Conservation (phyloP, 2,797 vertebrate genomes). For the Poecile montanus region DNA sequence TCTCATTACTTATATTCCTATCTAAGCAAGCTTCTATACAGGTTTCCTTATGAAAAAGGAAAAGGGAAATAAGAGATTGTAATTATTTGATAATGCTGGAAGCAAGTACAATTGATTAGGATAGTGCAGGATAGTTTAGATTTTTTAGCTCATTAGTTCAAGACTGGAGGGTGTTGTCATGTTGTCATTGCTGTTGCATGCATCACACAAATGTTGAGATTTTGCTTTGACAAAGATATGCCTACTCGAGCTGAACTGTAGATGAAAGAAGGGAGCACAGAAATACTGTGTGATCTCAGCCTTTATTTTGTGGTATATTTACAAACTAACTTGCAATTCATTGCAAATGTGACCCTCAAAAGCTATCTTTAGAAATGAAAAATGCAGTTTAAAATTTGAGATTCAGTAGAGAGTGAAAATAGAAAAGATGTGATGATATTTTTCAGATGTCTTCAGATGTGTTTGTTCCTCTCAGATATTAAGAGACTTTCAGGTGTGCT, state of each 20-base stretch:
- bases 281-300: neutral
- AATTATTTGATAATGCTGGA: neutral
- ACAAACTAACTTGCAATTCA: neutral
- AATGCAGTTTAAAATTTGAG: neutral
- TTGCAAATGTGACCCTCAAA: neutral
- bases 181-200: neutral
- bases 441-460: neutral
- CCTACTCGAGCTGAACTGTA: neutral
- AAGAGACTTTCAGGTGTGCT: neutral
- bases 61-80: neutral
- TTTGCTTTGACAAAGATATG: neutral
- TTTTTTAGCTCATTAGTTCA: neutral
- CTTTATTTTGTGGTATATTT: neutral
- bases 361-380: neutral
- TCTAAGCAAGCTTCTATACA: neutral
- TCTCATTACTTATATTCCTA: neutral
- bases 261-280: neutral
- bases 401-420: neutral
- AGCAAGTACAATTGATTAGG: neutral
- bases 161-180: neutral
- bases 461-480: neutral
- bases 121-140: neutral
- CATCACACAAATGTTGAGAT: neutral
- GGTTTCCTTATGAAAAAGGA: neutral
- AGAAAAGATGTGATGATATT: neutral